A percentile compares a stretch with the other conserved stretches of the same genome.
phyloP scores from a whole-genome alignment of 2,888 invertebrate species.

The Criorhina ranunculi region DNA sequence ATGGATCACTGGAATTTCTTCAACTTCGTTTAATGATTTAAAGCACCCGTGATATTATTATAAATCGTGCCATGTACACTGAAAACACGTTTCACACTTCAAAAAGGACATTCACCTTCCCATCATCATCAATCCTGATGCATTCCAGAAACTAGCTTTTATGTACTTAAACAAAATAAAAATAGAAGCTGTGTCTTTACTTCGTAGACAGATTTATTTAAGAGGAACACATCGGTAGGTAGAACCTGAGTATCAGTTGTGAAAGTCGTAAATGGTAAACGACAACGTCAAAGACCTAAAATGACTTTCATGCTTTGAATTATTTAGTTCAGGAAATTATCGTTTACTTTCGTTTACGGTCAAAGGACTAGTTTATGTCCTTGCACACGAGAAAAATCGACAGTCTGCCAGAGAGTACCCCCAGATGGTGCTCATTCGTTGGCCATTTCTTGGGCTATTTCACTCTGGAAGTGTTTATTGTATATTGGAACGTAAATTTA shows the following conservation, averaged over 20 bases:
- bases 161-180: conserved; percentile 16
- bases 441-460: conserved; percentile 37
- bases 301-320: conserved; percentile 68
- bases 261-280: conserved; percentile 53
- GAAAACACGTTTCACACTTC: conserved; percentile 1
- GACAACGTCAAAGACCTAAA: conserved; percentile 51
- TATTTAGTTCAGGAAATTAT: conserved; percentile 70
- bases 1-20: not conserved
- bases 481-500: conserved; percentile 65
- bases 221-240: not conserved
- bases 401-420: conserved; percentile 15
- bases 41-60: not conserved
- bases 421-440: conserved; percentile 66
- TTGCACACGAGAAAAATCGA: conserved; percentile 15
- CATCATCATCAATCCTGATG: conserved; percentile 31
- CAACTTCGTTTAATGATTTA: not conserved
- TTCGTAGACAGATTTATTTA: conserved; percentile 42
- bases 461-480: conserved; percentile 63
- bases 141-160: conserved; percentile 30
- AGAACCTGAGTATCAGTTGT: conserved; percentile 22
- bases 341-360: conserved; percentile 73
- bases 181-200: not conserved
- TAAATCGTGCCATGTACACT: not conserved
- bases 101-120: conserved; percentile 28
- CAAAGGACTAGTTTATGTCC: conserved; percentile 68